phyloP scores from a whole-genome alignment of 2,113 vertebrate species.

The Alethe diademata region DNA sequence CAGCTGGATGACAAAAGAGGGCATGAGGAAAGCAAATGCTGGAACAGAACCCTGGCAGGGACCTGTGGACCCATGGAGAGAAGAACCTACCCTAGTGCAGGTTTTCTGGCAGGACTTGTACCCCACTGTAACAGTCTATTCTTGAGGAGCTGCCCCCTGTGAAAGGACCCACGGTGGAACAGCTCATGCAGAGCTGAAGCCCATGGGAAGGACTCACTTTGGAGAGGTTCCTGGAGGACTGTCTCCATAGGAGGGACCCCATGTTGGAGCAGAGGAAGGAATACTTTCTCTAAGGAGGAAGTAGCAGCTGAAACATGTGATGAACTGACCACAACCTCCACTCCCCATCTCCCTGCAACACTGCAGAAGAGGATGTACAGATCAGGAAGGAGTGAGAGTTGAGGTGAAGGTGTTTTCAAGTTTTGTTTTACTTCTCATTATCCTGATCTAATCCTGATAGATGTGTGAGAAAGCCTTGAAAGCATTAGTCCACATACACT shows the following conservation, averaged over 20 bases:
- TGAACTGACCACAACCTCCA: not conserved
- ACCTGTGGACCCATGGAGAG: not conserved
- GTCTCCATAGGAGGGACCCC: accelerated
- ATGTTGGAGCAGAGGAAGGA: not conserved
- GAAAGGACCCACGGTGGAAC: accelerated
- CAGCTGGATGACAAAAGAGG: not conserved
- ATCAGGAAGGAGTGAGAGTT: not conserved
- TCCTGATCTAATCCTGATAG: not conserved
- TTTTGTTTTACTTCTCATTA: not conserved
- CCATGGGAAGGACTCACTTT: not conserved
- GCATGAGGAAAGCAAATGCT: not conserved
- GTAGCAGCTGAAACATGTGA: not conserved
- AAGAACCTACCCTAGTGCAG: accelerated
- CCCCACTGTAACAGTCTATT: not conserved
- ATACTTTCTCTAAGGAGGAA: not conserved
- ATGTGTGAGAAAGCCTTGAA: not conserved
- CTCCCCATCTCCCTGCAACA: not conserved
- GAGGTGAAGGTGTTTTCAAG: not conserved
- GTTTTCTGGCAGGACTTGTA: not conserved
- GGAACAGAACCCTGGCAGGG: not conserved
- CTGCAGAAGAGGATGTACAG: not conserved
- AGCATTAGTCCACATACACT: not conserved
- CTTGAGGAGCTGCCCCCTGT: not conserved
- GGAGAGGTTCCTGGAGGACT: not conserved
- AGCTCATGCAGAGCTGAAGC: not conserved